Base-by-base conservation (phyloP, 2,113 vertebrate species). In the Axis porcinus region DNA sequence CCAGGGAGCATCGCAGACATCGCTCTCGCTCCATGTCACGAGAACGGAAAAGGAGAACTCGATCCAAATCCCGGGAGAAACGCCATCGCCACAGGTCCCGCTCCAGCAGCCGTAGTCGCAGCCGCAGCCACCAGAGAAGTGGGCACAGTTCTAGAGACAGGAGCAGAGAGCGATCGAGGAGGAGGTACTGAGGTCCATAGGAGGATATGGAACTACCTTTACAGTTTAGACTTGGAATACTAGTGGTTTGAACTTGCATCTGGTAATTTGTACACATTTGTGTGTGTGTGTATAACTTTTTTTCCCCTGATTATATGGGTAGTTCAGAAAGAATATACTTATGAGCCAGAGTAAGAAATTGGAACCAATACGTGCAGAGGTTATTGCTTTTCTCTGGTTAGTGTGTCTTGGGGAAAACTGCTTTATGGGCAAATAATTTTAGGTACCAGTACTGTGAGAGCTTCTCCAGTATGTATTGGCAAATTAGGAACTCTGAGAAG, bases 121-220 rank as follows among this genome's bases (percentile, higher is more conserved):
- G 99, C 85, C 99, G 98, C 86, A 99, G 99, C 97, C 99, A 99
- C 76, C 99, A 99, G 67, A 98, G 99, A 76, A 99, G 99, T 94
- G 98, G 99, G 95, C 99, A 99, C 76, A 99, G 99, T 70, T 99
- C 99, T 97, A 98, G 99, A 97, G 99, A 99, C 97, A 98, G 99
- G 64, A 99, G 99, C 98, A 98, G 99, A 97, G 99, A 99, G 19
- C 98, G 99, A 98, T 99, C 99, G 97, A 99, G 99, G 98, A 99
- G 99, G 98, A 99, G 99, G 99, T 99, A 91, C 25, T 78, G 3
- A 92, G 92, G 95, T 88, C 95, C 50, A 6, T 84, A 78, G 58
- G 52, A 92, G 97, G 97, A 96, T 91, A 16, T 25, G 93, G 94
- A 97, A 83, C 98, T 94, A 36, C 97, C 82, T 95, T 97, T 91